Evolutionary conservation across 2,888 invertebrate species (phyloP).

Genomic region (Hedya salicella): DNA sequence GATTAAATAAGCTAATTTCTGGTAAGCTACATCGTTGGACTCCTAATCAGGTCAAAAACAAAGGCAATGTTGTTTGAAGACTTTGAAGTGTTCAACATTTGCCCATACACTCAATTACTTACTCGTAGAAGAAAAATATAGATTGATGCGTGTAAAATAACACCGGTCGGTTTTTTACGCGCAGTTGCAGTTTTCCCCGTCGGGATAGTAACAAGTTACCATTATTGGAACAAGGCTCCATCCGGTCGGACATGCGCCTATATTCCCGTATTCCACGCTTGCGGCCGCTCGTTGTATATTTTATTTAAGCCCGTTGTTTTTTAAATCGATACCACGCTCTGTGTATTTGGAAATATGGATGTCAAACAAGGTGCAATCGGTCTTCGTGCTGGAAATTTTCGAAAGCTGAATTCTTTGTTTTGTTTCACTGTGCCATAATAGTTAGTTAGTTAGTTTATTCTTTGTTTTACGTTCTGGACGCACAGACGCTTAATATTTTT

Average conservation of each 20-base stretch:
- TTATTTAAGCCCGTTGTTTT: constrained; percentile 20
- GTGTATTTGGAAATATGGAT: constrained; percentile 1
- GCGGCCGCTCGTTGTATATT: constrained; percentile 3
- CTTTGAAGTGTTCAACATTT: not conserved
- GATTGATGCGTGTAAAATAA: not conserved
- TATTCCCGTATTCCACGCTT: constrained; percentile 8
- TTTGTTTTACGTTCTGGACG: too few species aligned
- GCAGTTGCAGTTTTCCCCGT: not conserved
- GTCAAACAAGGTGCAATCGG: too few species aligned
- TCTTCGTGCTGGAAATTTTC: too few species aligned
- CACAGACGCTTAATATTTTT: too few species aligned
- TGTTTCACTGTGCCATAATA: too few species aligned
- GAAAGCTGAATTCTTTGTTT: too few species aligned
- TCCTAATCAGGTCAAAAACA: too few species aligned
- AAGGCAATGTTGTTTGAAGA: not conserved
- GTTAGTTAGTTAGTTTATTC: too few species aligned
- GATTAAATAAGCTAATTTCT: too few species aligned
- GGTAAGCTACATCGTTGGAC: too few species aligned
- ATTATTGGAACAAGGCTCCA: constrained; percentile 28
- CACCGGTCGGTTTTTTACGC: not conserved
- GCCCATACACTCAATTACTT: too few species aligned
- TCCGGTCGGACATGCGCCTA: constrained; percentile 8
- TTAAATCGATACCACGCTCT: constrained; percentile 9
- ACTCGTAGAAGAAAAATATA: not conserved
- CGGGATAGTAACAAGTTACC: constrained; percentile 5